Conservation (phyloP, 1,140 invertebrate genomes). For the Zaprionus davidi region DNA sequence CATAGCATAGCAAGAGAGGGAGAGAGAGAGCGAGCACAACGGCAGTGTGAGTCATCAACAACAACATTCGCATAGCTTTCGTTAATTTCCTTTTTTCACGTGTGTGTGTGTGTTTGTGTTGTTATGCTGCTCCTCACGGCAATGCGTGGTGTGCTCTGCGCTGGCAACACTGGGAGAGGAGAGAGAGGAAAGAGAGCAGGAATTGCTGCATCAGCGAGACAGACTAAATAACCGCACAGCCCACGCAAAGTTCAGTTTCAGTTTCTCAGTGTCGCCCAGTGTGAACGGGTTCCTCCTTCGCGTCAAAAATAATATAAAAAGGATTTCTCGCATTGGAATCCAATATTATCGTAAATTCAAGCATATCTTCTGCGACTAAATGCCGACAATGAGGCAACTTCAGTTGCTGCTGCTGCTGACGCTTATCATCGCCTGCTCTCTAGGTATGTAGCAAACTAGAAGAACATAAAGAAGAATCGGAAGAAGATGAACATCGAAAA, state of each 20-base stretch:
- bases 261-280: slow-evolving; percentile 56
- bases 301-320: slow-evolving; percentile 44
- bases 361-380: slow-evolving; percentile 39
- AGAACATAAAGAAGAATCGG: neutral
- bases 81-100: slow-evolving; percentile 40
- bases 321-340: slow-evolving; percentile 29
- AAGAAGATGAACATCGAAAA: neutral
- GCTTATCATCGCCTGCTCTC: slow-evolving; percentile 55
- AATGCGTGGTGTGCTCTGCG: slow-evolving; percentile 40
- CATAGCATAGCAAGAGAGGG: neutral
- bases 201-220: slow-evolving; percentile 42
- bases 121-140: slow-evolving; percentile 44
- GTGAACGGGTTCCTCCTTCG: slow-evolving; percentile 57
- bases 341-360: slow-evolving; percentile 24
- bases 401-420: slow-evolving; percentile 62
- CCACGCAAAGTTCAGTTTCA: slow-evolving; percentile 64
- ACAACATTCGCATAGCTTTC: slow-evolving; percentile 45
- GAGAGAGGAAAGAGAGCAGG: slow-evolving; percentile 2
- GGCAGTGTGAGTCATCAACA: slow-evolving; percentile 45
- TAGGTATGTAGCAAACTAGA: slow-evolving; percentile 48
- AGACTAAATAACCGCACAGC: slow-evolving; percentile 43
- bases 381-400: slow-evolving; percentile 43
- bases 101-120: slow-evolving; percentile 5
- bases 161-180: slow-evolving; percentile 7
- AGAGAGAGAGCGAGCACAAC: slow-evolving; percentile 1